Conservation (phyloP, 1,140 invertebrate species). For the Aethina tumida region DNA sequence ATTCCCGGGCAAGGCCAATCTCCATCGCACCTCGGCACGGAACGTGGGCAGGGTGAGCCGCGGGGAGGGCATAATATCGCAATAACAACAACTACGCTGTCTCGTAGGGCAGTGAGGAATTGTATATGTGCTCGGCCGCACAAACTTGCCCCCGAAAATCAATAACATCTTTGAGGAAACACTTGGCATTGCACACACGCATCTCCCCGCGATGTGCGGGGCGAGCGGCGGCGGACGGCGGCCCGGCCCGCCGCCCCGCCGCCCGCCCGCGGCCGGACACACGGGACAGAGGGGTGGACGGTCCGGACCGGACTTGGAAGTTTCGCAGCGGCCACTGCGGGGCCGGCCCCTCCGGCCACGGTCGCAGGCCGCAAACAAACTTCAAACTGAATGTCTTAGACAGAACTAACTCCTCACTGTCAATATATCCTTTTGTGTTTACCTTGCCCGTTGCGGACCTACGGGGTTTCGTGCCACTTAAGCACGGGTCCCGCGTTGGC, state of each 20-base stretch:
- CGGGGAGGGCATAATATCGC: too few species aligned
- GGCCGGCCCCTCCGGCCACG: conserved; percentile 1
- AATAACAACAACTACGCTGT: too few species aligned
- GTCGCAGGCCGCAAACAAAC: conserved; percentile 3
- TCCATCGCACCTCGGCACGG: too few species aligned
- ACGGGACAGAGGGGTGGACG: background rate
- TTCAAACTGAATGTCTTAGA: too few species aligned
- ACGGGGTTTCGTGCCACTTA: too few species aligned
- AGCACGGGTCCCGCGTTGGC: too few species aligned
- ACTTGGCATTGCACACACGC: conserved; percentile 37
- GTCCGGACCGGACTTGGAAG: conserved; percentile 7
- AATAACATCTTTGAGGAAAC: conserved; percentile 37
- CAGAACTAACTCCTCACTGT: too few species aligned
- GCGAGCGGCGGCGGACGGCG: too few species aligned
- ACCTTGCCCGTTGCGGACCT: too few species aligned
- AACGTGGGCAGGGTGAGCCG: too few species aligned
- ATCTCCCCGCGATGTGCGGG: conserved; percentile 27
- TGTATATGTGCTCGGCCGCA: conserved; percentile 24
- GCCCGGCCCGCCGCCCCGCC: too few species aligned
- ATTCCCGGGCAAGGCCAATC: conserved; percentile 1
- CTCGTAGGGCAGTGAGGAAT: conserved; percentile 15
- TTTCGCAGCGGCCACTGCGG: conserved; percentile 2
- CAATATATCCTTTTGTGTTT: too few species aligned
- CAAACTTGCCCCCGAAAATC: conserved; percentile 36
- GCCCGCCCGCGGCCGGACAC: conserved; percentile 9